Conservation (phyloP, 2,113 vertebrate species). For the Amphilophus citrinellus region DNA sequence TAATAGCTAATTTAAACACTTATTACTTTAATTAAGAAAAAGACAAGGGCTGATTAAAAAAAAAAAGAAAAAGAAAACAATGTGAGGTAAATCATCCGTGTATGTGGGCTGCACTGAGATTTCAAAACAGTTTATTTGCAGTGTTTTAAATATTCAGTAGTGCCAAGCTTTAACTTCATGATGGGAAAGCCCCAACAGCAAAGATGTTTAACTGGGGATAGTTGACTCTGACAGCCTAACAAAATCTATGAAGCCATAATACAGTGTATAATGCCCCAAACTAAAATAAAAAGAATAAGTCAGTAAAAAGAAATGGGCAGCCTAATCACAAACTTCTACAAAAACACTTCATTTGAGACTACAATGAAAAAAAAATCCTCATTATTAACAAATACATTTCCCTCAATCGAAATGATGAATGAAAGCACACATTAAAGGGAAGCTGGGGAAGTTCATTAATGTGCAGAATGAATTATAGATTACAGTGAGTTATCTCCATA, state of each 20-base stretch:
- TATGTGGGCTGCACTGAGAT: neutral
- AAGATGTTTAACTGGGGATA: neutral
- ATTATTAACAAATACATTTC: neutral
- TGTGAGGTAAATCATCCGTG: neutral
- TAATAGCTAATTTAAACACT: neutral
- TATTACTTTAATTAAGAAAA: neutral
- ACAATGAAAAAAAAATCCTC: neutral
- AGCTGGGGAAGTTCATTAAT: neutral
- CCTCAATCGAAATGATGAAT: neutral
- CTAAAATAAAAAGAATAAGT: neutral
- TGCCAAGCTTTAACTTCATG: neutral
- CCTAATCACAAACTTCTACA: neutral
- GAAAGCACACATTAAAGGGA: neutral
- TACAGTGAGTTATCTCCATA: neutral
- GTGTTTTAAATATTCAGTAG: neutral
- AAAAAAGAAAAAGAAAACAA: no score
- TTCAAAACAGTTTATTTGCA: neutral
- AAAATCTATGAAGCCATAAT: neutral
- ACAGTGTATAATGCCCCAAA: neutral
- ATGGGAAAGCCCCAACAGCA: fast-evolving
- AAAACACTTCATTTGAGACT: neutral
- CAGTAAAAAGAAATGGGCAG: neutral
- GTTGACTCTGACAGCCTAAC: neutral
- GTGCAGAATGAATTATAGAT: neutral
- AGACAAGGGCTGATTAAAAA: neutral